Conservation (phyloP, 2,113 vertebrate species). For the Elanoides forficatus region DNA sequence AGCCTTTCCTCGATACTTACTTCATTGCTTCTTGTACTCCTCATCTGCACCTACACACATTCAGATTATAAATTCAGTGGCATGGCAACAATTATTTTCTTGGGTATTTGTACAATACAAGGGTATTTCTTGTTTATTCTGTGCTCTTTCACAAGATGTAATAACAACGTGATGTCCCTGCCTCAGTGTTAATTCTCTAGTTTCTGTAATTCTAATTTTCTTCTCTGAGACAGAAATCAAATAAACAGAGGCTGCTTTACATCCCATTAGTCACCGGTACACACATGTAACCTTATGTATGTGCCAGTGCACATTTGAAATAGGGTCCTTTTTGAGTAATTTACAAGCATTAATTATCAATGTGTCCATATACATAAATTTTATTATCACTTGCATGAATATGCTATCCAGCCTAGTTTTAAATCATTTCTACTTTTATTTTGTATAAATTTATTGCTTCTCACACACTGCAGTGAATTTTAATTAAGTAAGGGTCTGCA, state of each 20-base stretch:
- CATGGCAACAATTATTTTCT: neutral
- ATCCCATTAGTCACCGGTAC: neutral
- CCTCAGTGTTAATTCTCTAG: neutral
- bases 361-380: neutral
- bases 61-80: neutral
- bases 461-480: constrained; percentile 26
- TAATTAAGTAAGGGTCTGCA: constrained; percentile 60
- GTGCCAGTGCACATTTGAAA: neutral
- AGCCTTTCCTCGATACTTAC: neutral
- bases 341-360: constrained; percentile 38
- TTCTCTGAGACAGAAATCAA: neutral
- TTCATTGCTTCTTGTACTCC: neutral
- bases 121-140: neutral
- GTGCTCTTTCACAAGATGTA: neutral
- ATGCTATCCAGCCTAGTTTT: neutral
- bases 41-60: neutral
- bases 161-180: neutral
- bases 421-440: constrained; percentile 58
- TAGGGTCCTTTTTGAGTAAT: neutral
- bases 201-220: neutral
- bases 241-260: neutral
- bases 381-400: constrained; percentile 50
- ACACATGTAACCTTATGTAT: neutral
- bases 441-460: constrained; percentile 28
- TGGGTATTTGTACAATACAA: neutral